Base-by-base conservation (phyloP, 1,140 invertebrate genomes). In the Steinernema khuongi region DNA sequence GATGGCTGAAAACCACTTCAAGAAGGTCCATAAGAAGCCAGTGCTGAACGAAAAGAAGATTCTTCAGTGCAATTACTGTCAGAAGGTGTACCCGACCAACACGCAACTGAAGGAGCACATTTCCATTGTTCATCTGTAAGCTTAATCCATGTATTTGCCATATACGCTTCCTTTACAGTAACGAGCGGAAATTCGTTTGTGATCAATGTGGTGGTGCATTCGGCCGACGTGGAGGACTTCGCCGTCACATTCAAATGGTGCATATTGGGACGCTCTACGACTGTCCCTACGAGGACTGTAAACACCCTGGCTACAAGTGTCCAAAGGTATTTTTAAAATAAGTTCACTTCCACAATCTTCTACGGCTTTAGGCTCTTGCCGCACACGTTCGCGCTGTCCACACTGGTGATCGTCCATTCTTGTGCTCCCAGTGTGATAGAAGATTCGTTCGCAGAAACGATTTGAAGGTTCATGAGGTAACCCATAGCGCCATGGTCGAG, bases 221-320 rank as follows among this genome's bases (percentile, higher is more conserved):
- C 44, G 74, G 74, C 1, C 43, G 74, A 17, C 26, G 31, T 18
- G 73, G 74, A 31, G 74, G 74, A 28, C 19, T 74, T 19, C 71
- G 73, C 19, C 74, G 74, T 28, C 74, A 75, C 44, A 31, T 70
- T 17, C 29, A 33, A n/a, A 75, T 75, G 74, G 74, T 75, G 1
- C 74, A 75, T 29, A 29, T 67, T 2, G 70, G 74, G 26, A 30
- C 75, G 43, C n/a, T 43, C 17, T 29, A 75, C 28, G n/a, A 30
- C 1, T 75, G 74, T 30, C 41, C 74, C 1, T 75, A 74, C 31
- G 71, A 67, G 19, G 43, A 29, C 1, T 75, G 74, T 29, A 33
- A 76, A 1, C 74, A 75, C 67, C 74, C 74, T 4, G 74, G 74
- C 17, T 75, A 75, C 33, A 75, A 75, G 31, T 75, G 74, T 50